Percentiles rank a stretch among this genome's conserved stretches.
Evolutionary conservation across 1,140 invertebrate genomes (phyloP).

Genomic region (Aphidius gifuensis): DNA sequence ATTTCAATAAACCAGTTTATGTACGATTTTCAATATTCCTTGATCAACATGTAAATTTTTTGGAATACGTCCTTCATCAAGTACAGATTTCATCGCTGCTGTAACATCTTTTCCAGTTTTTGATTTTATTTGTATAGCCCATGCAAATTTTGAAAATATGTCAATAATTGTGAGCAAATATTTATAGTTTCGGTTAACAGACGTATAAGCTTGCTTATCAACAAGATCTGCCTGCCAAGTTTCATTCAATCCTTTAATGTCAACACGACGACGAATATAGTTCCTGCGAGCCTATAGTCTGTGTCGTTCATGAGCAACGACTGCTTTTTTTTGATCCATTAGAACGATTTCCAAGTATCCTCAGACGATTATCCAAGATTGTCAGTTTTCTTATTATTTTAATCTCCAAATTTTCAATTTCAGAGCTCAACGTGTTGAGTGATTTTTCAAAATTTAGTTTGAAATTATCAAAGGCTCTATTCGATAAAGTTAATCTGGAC

Average conservation of each 20-base stretch:
- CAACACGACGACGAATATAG: conserved; percentile 15
- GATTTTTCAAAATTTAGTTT: no score
- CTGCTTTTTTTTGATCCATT: not conserved
- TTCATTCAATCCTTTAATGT: conserved; percentile 12
- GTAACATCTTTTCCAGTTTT: conserved; percentile 28
- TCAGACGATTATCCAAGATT: not conserved
- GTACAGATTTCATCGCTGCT: not conserved
- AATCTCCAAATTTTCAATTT: no score
- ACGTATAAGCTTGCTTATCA: no score
- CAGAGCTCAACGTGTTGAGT: no score
- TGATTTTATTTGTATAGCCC: conserved; percentile 32
- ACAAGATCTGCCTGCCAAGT: no score
- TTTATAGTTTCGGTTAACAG: no score
- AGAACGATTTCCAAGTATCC: no score
- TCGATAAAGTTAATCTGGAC: no score
- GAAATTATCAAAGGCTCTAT: no score
- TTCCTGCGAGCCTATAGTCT: conserved; percentile 12
- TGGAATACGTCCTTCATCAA: conserved; percentile 1
- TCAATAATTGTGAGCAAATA: no score
- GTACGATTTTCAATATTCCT: no score
- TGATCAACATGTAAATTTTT: conserved; percentile 19
- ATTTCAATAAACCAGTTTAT: no score
- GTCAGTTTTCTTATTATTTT: not conserved
- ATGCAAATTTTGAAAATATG: conserved; percentile 22
- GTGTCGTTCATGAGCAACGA: conserved; percentile 6